Conservation (phyloP, 1,140 invertebrate species). For the Brachionus manjavacas region DNA sequence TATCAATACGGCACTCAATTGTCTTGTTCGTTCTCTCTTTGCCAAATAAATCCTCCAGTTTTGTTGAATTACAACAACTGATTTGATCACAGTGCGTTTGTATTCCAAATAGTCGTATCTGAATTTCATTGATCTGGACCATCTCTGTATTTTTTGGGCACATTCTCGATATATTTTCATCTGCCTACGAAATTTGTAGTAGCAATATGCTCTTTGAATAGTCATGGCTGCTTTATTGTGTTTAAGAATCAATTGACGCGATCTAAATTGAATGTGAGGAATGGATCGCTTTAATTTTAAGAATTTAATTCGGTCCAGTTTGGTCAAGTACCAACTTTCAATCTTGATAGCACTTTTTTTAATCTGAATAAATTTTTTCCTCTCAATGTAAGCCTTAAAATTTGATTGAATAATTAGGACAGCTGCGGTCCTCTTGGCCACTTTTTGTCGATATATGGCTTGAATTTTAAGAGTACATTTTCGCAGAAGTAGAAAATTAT, state of each 20-base stretch:
- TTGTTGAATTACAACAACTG: neutral
- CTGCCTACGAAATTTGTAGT: constrained; percentile 1
- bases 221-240: neutral
- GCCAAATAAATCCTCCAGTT: neutral
- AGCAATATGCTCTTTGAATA: neutral
- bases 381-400: neutral
- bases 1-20: neutral
- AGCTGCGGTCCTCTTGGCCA: neutral
- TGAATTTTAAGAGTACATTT: neutral
- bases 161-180: neutral
- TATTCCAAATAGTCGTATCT: constrained; percentile 14
- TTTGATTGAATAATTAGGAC: neutral
- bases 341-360: neutral
- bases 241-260: neutral
- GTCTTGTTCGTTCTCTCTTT: neutral
- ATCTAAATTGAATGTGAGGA: neutral
- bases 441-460: neutral
- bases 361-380: neutral
- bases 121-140: constrained; percentile 13
- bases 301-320: neutral
- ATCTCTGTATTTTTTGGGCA: constrained; percentile 6
- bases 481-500: neutral
- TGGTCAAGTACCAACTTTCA: neutral
- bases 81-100: neutral
- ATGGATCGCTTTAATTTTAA: constrained; percentile 15